Evolutionary conservation across 2,113 vertebrate genomes (phyloP), one percentile per base, ranked within the genome.

Genomic region (Crypturellus undulatus): DNA sequence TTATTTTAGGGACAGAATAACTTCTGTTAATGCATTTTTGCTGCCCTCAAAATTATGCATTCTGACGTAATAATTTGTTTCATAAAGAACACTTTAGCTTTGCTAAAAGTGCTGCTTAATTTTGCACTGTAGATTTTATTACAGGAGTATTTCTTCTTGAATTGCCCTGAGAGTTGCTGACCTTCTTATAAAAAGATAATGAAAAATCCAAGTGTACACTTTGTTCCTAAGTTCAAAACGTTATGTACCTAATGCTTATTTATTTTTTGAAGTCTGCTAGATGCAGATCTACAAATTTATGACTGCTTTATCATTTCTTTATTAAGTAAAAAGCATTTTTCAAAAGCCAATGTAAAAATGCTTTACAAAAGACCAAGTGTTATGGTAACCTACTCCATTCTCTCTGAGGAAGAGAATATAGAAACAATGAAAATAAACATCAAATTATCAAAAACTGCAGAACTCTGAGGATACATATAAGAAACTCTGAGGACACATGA

Each of bases 151-250:
- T 19, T 89, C 20, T 91, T 83, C n/a, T 92, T 87, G 52, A 92
- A 62, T 77, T 83, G 30, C 59, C 47, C 64, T 85, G 79, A 79
- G 63, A 59, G 89, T 89, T 71, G 25, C 67, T 94, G 71, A 80
- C 63, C 18, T 81, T 56, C 59, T 34, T 77, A 40, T 52, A 52
- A 87, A 85, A 82, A 54, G 15, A 86, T 85, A 85, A 83, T 34
- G 1, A 80, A 93, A 94, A 89, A 87, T 40, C 24, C 14, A 67
- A 78, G 54, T 9, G 49, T 94, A 43, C 68, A 45, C 12, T 80
- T 92, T 86, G 12, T 87, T 92, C 94, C 47, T 75, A 83, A 89
- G 18, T 75, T 94, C 28, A 72, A 80, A 93, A 40, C 38, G 21
- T 89, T 69, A 45, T 58, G 59, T 90, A 54, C 18, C 26, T 58